Evolutionary conservation across 64 coral and sea anemone genomes (phyloP).

Genomic region (Actinia equina): DNA sequence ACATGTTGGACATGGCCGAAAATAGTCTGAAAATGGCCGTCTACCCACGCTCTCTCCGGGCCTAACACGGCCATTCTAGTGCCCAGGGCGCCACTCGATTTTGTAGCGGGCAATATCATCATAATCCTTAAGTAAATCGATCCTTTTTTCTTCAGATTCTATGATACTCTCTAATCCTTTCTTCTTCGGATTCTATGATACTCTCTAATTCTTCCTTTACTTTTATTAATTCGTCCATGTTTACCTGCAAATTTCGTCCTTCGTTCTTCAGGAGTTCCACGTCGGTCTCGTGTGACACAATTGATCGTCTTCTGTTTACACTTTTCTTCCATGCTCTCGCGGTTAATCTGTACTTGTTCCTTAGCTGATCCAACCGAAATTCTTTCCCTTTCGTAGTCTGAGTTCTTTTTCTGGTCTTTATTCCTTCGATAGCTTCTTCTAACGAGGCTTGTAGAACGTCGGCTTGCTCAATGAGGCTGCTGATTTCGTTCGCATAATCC

Average conservation of each 20-base stretch:
- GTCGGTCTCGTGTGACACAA: neutral
- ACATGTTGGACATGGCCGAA: neutral
- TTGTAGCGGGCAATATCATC: too few species aligned
- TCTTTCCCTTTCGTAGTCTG: neutral
- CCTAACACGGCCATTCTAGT: too few species aligned
- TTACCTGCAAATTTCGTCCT: constrained; percentile 2
- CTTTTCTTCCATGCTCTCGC: constrained; percentile 1
- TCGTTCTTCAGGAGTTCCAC: neutral
- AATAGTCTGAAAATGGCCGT: neutral
- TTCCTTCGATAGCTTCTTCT: neutral
- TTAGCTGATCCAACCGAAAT: neutral
- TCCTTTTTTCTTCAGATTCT: neutral
- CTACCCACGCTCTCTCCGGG: too few species aligned
- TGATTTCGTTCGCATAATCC: constrained; percentile 8
- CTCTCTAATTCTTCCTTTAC: constrained; percentile 5
- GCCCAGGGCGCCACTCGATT: too few species aligned
- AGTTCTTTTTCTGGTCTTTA: neutral
- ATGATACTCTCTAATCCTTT: neutral
- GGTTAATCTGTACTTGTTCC: neutral
- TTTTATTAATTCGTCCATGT: constrained; percentile 1
- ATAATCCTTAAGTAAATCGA: too few species aligned
- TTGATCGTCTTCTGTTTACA: neutral
- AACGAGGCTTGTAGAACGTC: neutral
- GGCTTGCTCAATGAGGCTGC: constrained; percentile 3
- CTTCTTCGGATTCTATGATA: neutral